Base-by-base conservation (phyloP, 2,113 vertebrate species). In the Sakesphorus luctuosus region DNA sequence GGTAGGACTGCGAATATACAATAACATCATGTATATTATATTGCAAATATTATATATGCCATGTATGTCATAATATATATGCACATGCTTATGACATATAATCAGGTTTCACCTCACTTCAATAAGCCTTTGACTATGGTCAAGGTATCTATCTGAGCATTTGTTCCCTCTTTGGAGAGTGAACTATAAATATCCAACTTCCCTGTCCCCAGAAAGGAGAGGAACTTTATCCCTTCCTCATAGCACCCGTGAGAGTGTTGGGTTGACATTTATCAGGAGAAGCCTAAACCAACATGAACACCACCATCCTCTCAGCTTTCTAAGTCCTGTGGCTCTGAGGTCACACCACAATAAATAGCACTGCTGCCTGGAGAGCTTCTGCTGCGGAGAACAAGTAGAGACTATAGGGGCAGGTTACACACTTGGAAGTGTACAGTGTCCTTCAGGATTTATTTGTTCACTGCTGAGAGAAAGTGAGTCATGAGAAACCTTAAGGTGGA, bases 401-500 rank as follows among this genome's bases (percentile, higher is more conserved):
- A 33, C 43, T 2, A 8, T 78, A 77, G 72, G 85, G n/a, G 40
- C 67, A 81, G 53, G 17, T 61, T 80, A 12, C 82, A 79, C 86
- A 82, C 82, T 75, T 74, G 69, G 52, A 92, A 86, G 29, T 81
- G 40, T 73, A n/a, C 74, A 82, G 86, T 67, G 79, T 65, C 61
- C 94, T 92, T 93, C 87, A 62, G 80, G 52, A 65, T 92, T 72
- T 90, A 83, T 89, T 89, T 96, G 74, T 68, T 96, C 89, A 62
- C 92, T 92, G 80, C 81, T 62, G 73, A 97, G 91, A 95, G 92
- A 97, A 97, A 96, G 92, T 97, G 97, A 97, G 94, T 98, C 97
- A 97, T 97, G 92, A 97, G 95, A 96, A 98, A 86, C 78, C 92
- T 94, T 97, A 95, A 98, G 97, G 97, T 93, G 97, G 96, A 97